phyloP scores from a whole-genome alignment of 2,797 vertebrate species.

The Falco novaeseelandiae region DNA sequence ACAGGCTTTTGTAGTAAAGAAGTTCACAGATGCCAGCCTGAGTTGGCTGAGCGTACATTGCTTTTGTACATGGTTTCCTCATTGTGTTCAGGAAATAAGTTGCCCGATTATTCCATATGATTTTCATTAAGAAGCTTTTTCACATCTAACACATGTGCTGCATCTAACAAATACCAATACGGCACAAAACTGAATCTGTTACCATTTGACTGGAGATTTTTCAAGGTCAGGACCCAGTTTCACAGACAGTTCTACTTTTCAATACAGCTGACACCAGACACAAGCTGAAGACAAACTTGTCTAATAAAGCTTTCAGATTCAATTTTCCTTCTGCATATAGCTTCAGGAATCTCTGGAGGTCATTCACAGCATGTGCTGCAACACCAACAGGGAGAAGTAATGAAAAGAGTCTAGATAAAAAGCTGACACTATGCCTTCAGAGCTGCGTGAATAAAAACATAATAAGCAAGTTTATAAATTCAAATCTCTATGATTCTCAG shows the following conservation, averaged over 20 bases:
- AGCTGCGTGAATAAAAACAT: constrained; percentile 73
- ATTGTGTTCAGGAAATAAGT: not conserved
- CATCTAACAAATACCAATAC: constrained; percentile 61
- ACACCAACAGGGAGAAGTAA: constrained; percentile 80
- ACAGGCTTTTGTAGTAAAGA: not conserved
- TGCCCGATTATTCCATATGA: constrained; percentile 18
- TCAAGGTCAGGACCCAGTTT: constrained; percentile 77
- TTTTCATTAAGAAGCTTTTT: constrained; percentile 46
- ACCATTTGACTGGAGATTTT: constrained; percentile 67
- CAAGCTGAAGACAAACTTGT: constrained; percentile 79
- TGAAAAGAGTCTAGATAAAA: constrained; percentile 81
- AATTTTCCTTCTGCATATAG: constrained; percentile 79
- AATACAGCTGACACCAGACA: constrained; percentile 72
- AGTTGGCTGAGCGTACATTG: not conserved
- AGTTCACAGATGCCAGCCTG: not conserved
- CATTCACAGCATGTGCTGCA: constrained; percentile 77
- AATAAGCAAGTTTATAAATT: constrained; percentile 72
- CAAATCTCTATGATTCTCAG: constrained; percentile 65
- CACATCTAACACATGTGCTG: not conserved
- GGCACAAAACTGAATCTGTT: constrained; percentile 62
- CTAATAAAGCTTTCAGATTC: constrained; percentile 85
- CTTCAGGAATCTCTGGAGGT: constrained; percentile 80
- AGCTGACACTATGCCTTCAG: constrained; percentile 74
- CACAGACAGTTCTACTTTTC: constrained; percentile 74
- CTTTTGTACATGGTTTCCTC: not conserved